Percentiles rank a stretch among this genome's conserved stretches.
These are phyloP conservation scores for Ceratitis capitata DNA, from an alignment of 1,140 invertebrate genomes.

Conservation along the genomic window DNA sequence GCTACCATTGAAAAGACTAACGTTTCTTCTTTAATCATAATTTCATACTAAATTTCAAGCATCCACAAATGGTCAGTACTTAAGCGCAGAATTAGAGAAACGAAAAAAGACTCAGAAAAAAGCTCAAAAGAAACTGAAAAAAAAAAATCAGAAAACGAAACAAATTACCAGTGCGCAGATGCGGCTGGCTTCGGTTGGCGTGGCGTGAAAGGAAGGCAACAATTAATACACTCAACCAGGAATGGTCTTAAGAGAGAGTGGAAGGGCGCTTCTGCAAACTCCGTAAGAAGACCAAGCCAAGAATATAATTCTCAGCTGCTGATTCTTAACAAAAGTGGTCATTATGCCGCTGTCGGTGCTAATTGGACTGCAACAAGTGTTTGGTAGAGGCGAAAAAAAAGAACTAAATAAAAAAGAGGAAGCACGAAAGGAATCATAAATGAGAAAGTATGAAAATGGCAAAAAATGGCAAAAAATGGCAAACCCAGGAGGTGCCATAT, in stretches of 20 bases:
- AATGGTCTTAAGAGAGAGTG: too few relatives aligned
- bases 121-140: background rate
- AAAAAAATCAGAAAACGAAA: background rate
- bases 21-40: constrained; percentile 24
- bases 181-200: background rate
- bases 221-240: background rate
- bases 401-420: background rate
- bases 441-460: background rate
- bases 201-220: constrained; percentile 15
- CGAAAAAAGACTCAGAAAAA: background rate
- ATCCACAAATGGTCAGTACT: constrained; percentile 4
- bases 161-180: background rate
- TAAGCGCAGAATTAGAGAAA: background rate
- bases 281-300: too few relatives aligned
- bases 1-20: background rate
- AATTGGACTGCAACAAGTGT: constrained; percentile 32
- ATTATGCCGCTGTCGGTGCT: constrained; percentile 30
- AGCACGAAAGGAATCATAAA: background rate
- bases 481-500: constrained; percentile 37
- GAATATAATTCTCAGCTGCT: background rate
- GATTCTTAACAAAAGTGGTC: constrained; percentile 29
- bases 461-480: background rate
- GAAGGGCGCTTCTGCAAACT: too few relatives aligned
- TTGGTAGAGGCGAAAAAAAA: constrained; percentile 2
- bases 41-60: constrained; percentile 28